Evolutionary conservation across 1,140 invertebrate species (phyloP), one percentile per base, ranked within the genome.

Genomic region (Olivierus martensii): DNA sequence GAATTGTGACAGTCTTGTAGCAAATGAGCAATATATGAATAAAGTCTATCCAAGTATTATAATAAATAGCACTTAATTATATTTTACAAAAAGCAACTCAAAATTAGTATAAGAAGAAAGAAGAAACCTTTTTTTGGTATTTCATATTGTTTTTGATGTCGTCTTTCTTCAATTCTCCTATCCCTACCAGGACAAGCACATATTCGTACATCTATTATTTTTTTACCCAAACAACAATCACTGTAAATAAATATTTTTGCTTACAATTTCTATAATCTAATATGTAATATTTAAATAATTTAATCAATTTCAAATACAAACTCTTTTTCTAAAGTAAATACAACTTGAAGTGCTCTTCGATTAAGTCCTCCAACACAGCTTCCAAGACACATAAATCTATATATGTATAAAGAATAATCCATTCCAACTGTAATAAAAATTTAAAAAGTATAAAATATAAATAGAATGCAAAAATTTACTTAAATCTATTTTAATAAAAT

Each of bases 321-420:
- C 64, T 65, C 67, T 22, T 60, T 53, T 64, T 89, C 85, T 4
- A 90, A 65, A 0, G 83, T 87, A 63, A 87, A 86, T 7, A 88
- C 71, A 6, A 89, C 67, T 57, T 81, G 78, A 0, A 86, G 79
- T 0, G 79, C 73, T 19, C 83, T 72, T 2, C 84, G 65, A 63
- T 86, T 85, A 68, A 87, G 86, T 0, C 85, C 84, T 4, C 78
- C 75, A 1, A 75, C 69, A 63, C 85, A 88, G 11, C 79, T 82
- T 51, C 82, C 84, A 62, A 85, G 82, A 65, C 87, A 89, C 54
- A 79, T 76, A 64, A 89, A 88, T 58, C 77, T 69, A 64, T 79
- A 86, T 0, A 80, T 38, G 14, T 38, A 49, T 10, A 36, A 28
- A 49, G 47, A 49, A 21, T 17, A 4, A 4, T 18, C 12, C 18